Base-by-base conservation (phyloP, 1,140 invertebrate genomes). In the Papilio glaucus region DNA sequence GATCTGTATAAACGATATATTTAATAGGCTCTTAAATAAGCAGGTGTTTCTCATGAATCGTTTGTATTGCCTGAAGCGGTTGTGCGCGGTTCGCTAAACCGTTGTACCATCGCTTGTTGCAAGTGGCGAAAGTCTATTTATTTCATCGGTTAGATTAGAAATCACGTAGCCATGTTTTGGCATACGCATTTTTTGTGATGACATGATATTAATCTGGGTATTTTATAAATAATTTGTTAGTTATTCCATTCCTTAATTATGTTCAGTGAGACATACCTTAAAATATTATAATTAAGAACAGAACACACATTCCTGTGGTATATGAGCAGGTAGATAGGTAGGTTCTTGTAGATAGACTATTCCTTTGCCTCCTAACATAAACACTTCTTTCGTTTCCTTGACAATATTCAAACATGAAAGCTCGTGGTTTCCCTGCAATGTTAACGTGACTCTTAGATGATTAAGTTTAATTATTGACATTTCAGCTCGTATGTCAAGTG, bases 401-500 rank as follows among this genome's bases (percentile, higher is more conserved):
- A 21, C 1, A 6, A 6, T 21, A 21, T 49, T 10, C 15, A 49
- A 18, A 49, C 6, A 49, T 8, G 45, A 10, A 12, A 6, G 8
- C n/a, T n/a, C n/a, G n/a, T 33, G 15, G 15, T 53, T 24, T 53
- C 18, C 9, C 49, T 4, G 21, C 24, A 24, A 57, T 57, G 12
- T 13, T 12, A 57, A 57, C 21, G 7, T 21, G 18, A 53, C 13
- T 12, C 13, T 4, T 49, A n/a, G n/a, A 33, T 53, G 10, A 18
- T 10, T 24, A 21, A 61, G 7, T 62, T 73, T 72, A 57, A 69
- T 68, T 53, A 67, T 42, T 73, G 62, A 67, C n/a, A 84, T 95
- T 95, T 53, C 93, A 97, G 97, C 90, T 98, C 77, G 96, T 95
- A 53, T 98, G 97, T 89, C 96, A 96, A 65, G 95, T 97, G 60